Base-by-base conservation (phyloP, 1,140 invertebrate species). In the Tenebrio molitor region DNA sequence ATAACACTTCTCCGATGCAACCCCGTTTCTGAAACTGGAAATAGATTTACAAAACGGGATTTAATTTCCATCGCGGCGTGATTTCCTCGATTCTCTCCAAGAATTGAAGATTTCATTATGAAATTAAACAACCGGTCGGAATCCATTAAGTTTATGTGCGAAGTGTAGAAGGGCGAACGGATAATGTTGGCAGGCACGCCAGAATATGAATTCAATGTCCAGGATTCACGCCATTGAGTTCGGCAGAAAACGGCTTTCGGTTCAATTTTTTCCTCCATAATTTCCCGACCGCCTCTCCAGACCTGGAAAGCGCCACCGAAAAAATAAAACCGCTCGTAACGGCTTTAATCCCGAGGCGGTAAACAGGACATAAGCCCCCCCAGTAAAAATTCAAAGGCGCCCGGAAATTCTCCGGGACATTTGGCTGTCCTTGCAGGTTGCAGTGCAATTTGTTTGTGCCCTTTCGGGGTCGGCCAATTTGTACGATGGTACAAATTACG, bases 71-170 rank as follows among this genome's bases (percentile, higher is more conserved):
- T 33, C 10, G 10, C 4, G 10, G 29, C 4, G 29, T n/a, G n/a
- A n/a, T 33, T 33, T 33, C 29, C 29, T 10, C 29, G 29, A 33
- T 33, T 33, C 10, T 33, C 29, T 4, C 29, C 10, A 33, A 12
- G 36, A 39, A 12, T 12, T 39, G 36, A 39, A 39, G 36, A 39
- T 39, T 39, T 39, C 36, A 39, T 39, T 39, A 39, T 39, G 5
- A 39, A 39, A 39, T 39, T 39, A 39, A 39, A 39, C 36, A 39
- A 12, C n/a, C 36, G 36, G 36, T 39, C 12, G 5, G n/a, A 39
- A 39, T 39, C 36, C 36, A 39, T 39, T 39, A 39, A 39, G n/a
- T 39, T 39, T 39, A 39, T 39, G 36, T 39, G 36, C 36, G 36
- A 39, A 39, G 36, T 5, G 36, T 5, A 39, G 36, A n/a, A 5